phyloP scores from a whole-genome alignment of 2,113 vertebrate species.

The Origma solitaria region DNA sequence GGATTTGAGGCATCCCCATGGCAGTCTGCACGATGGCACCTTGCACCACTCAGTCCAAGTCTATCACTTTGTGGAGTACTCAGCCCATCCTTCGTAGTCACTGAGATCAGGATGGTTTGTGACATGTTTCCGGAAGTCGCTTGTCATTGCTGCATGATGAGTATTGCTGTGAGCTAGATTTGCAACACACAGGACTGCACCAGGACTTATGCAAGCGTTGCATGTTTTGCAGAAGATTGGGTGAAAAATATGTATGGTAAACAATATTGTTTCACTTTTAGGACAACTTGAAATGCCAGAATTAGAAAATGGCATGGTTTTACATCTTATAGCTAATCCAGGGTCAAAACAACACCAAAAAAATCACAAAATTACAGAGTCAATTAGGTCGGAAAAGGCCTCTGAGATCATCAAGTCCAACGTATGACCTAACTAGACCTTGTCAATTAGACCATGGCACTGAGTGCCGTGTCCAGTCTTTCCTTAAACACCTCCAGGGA shows the following conservation, averaged over 20 bases:
- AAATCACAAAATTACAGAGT: background rate
- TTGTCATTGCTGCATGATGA: background rate
- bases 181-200: background rate
- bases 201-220: background rate
- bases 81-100: background rate
- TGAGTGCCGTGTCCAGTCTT: background rate
- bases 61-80: background rate
- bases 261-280: background rate
- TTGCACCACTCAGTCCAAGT: background rate
- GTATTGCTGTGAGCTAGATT: background rate
- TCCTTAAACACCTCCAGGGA: background rate
- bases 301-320: background rate
- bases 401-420: background rate
- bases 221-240: background rate
- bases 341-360: background rate
- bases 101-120: background rate
- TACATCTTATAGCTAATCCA: background rate
- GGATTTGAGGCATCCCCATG: background rate
- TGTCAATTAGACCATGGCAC: background rate
- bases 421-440: background rate
- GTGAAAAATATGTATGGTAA: background rate
- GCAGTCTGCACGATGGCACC: rapidly evolving
- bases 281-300: background rate
- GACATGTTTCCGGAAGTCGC: background rate
- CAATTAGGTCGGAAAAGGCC: background rate